Base-by-base conservation (phyloP, 2,888 invertebrate genomes). In the Ectropis crepuscularia region DNA sequence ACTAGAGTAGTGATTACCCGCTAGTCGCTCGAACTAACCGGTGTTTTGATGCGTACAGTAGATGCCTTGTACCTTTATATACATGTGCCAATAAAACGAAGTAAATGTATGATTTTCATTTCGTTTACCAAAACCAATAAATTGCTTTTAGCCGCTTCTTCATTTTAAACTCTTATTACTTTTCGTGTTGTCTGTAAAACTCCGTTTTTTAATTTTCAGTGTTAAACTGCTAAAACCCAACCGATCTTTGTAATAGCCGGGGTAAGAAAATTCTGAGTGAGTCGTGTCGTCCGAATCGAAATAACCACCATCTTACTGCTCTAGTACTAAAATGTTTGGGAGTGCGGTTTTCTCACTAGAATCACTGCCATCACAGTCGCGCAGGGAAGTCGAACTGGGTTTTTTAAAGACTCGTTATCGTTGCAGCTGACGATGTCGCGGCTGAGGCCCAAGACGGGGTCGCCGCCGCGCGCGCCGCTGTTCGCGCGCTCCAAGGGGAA, bases 141-240 rank as follows among this genome's bases (percentile, higher is more conserved):
- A 43, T 53, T 10, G 43, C 53, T 43, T 42, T 45, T 45, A 53
- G 9, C 7, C 36, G 42, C 11, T 37, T 36, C 11, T 28, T 16
- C 39, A 10, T 39, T 39, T 39, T 8, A 10, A 51, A 41, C 16
- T 16, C 43, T 36, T n/a, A 7, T 10, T 50, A 16, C 41, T 5
- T 57, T 53, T 54, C 49, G n/a, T 57, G 39, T 47, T 37, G 38
- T 46, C 61, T 43, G 55, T 68, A 68, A 68, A 67, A 57, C 16
- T 12, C 53, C 61, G 61, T 70, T 57, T 72, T 89, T 91, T 90
- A 83, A 89, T 90, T 91, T 91, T 89, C 91, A 91, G 91, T 89
- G 87, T 76, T 85, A 86, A 80, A 80, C 88, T 82, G 76, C 88
- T 88, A 85, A 81, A 81, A 75, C 72, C 76, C 81, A 78, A 77